Conservation (phyloP, 2,797 vertebrate species). For the Tenualosa thibaudeaui region DNA sequence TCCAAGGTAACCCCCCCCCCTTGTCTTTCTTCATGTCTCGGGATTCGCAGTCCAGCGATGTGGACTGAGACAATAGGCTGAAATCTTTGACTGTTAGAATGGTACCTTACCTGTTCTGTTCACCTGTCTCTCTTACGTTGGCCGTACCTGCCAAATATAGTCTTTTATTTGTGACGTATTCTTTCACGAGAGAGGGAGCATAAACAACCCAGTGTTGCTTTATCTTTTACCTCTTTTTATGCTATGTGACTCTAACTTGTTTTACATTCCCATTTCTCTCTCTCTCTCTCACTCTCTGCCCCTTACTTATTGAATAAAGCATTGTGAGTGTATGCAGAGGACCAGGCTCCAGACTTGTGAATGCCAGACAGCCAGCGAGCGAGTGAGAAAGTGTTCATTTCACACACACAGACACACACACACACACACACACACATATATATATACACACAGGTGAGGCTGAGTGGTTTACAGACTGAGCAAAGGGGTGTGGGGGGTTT, state of each 20-base stretch:
- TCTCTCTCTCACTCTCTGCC: constrained; percentile 48
- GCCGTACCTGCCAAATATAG: neutral
- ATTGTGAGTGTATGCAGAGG: constrained; percentile 56
- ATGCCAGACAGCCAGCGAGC: constrained; percentile 39
- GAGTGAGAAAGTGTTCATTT: constrained; percentile 28
- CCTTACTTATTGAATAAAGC: constrained; percentile 75
- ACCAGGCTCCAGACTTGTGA: constrained; percentile 54
- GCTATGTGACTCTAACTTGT: constrained; percentile 1
- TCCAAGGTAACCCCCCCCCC: neutral
- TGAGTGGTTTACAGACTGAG: constrained; percentile 3
- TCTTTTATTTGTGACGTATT: neutral
- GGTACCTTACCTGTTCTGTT: constrained; percentile 18
- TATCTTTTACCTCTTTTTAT: neutral
- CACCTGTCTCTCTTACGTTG: neutral
- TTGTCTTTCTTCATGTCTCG: neutral
- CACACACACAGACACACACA: constrained; percentile 5
- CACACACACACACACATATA: neutral
- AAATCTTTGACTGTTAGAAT: neutral
- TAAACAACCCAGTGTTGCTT: neutral
- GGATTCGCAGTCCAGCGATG: neutral
- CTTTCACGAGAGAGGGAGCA: neutral
- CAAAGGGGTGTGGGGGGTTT: neutral
- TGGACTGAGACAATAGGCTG: neutral
- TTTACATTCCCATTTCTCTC: constrained; percentile 36
- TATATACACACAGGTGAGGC: neutral